Base-by-base conservation (phyloP, 2,888 invertebrate genomes). In the Automeris io region DNA sequence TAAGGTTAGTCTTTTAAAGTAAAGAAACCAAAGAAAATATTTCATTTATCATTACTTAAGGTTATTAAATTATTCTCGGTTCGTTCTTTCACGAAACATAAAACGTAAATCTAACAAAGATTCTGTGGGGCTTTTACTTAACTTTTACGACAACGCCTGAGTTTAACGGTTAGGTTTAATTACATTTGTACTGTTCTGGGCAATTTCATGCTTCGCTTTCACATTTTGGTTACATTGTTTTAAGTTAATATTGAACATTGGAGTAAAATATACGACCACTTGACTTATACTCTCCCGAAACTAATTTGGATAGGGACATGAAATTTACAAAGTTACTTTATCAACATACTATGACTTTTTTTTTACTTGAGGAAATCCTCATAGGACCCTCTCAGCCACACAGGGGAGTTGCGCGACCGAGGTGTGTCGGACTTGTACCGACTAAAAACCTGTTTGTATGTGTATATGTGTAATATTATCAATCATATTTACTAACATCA, bases 161-260 rank as follows among this genome's bases (percentile, higher is more conserved):
- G 71, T 77, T 76, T 71, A 74, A 79, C 68, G 57, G 61, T 66
- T 55, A 55, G 48, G 49, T 71, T 74, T 76, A 78, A 80, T 79
- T 79, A 66, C 71, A 63, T 69, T 65, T 70, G 71, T 77, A 73
- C 69, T 67, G 70, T 70, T 63, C 66, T 51, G 57, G 57, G 65
- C 67, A 70, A 69, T 72, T 73, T 66, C 61, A 66, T 64, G 66
- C 58, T 65, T 65, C 57, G 63, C 64, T 62, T 67, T 64, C 56
- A 61, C 64, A 57, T 71, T 78, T 73, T 59, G 66, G 70, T 70
- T 79, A 78, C 75, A 78, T 74, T 81, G 78, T 79, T 70, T 68
- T 61, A 70, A 71, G 68, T 70, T 72, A 65, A 69, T 75, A 76
- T 73, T 70, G 62, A 59, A 61, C 62, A 64, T 67, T 69, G 61